A percentile compares a stretch with the other conserved stretches of the same genome.
Evolutionary conservation across 2,113 vertebrate species (phyloP).

Genomic region (Parus major): DNA sequence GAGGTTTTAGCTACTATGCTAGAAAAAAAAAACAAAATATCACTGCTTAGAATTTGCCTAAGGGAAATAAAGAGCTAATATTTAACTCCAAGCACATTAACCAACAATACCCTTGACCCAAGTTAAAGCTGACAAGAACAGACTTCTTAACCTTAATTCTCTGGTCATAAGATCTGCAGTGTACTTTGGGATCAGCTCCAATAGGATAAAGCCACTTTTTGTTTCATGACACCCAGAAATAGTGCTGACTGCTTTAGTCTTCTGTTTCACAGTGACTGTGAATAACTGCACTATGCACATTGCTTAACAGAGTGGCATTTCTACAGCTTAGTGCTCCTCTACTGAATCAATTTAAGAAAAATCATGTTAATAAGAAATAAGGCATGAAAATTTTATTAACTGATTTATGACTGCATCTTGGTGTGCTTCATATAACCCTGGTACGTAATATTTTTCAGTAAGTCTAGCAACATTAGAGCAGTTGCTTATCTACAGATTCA

Average conservation of each 20-base stretch:
- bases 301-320: constrained; percentile 18
- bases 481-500: neutral
- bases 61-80: constrained; percentile 61
- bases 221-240: constrained; percentile 66
- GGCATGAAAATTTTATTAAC: neutral
- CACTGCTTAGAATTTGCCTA: constrained; percentile 36
- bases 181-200: constrained; percentile 63
- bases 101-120: constrained; percentile 64
- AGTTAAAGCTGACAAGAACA: constrained; percentile 67
- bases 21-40: constrained; percentile 15
- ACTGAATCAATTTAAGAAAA: neutral
- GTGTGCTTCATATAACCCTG: neutral
- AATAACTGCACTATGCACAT: constrained; percentile 42
- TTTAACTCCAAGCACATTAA: constrained; percentile 65
- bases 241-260: constrained; percentile 40
- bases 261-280: constrained; percentile 31
- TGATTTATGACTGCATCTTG: neutral
- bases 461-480: neutral
- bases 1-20: neutral
- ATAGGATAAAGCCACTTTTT: constrained; percentile 66
- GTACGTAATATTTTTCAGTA: neutral
- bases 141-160: constrained; percentile 66
- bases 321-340: neutral
- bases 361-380: neutral
- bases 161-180: constrained; percentile 60